Conservation (phyloP, 2,888 invertebrate genomes). For the Folsomia manolachei region DNA sequence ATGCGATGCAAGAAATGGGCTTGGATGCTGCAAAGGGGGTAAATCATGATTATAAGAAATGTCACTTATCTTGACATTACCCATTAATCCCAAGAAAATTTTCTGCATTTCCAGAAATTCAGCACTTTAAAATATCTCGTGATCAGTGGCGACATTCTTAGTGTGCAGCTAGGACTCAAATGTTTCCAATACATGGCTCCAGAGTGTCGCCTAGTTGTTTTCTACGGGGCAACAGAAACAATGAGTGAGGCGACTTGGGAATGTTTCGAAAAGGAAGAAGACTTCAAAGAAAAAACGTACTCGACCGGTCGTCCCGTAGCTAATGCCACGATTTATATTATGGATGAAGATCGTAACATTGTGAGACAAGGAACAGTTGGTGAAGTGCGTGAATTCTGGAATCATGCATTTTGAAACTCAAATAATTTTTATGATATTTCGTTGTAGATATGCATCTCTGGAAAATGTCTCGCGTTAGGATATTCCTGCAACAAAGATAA, state of each 20-base stretch:
- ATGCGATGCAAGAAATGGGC: slow-evolving; percentile 14
- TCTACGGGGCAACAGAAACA: slow-evolving; percentile 87
- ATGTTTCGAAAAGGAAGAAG: slow-evolving; percentile 63
- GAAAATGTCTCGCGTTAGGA: slow-evolving; percentile 25
- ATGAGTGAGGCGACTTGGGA: slow-evolving; percentile 87
- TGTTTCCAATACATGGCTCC: slow-evolving; percentile 71
- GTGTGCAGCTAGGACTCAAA: slow-evolving; percentile 21
- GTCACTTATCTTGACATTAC: neutral
- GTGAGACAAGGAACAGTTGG: slow-evolving; percentile 29
- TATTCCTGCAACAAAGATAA: slow-evolving; percentile 1
- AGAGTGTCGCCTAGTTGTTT: slow-evolving; percentile 63
- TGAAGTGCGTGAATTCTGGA: slow-evolving; percentile 15
- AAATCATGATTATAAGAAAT: too few relatives aligned
- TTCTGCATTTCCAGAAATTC: slow-evolving; percentile 6
- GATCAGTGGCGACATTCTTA: slow-evolving; percentile 70
- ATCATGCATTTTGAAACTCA: neutral
- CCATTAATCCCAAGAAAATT: neutral
- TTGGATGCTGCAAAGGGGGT: slow-evolving; percentile 5
- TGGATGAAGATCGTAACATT: slow-evolving; percentile 31
- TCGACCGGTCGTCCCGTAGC: slow-evolving; percentile 67
- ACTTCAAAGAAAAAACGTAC: slow-evolving; percentile 52
- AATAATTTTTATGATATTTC: neutral
- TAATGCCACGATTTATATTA: slow-evolving; percentile 33
- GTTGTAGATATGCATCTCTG: slow-evolving; percentile 29
- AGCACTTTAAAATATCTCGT: slow-evolving; percentile 23